Evolutionary conservation across 2,113 vertebrate genomes (phyloP), one percentile per base, ranked within the genome.

Genomic region (Coreoperca whiteheadi): DNA sequence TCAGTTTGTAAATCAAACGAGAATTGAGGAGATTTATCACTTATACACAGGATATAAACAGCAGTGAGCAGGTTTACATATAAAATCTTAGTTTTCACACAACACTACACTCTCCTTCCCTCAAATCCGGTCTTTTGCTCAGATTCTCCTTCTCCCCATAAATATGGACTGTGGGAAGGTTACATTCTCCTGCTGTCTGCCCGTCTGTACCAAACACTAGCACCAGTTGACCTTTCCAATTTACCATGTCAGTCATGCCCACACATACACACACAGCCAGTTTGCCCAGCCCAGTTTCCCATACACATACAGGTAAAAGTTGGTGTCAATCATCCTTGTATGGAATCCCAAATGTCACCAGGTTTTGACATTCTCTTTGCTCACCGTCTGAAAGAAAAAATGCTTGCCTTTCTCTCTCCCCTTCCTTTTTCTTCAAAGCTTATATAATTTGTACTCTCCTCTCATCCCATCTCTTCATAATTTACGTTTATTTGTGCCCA

Each of bases 181-280:
- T 87, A 80, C 63, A 80, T 87, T 70, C 72, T 81, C 57, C 57
- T 63, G 80, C 86, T 88, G 60, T 88, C 90, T 81, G 70, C 59
- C 71, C 74, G 83, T 83, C 90, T 84, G 79, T 30, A 83, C 86
- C 73, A 71, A 91, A 94, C 89, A 79, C 75, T 34, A 91, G 92
- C 87, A 90, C 81, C 88, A 81, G 82, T 87, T 91, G 93, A 93
- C 92, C 92, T 92, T 91, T 92, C 90, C 90, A 91, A 92, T 94
- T 95, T 94, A 91, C 86, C 85, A 79, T 89, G 90, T 93, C 90
- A 94, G 87, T 95, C 92, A 91, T 4, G 32, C 25, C 11, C 57
- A 15, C 28, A 57, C 32, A 59, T 28, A 59, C 30, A 75, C 57
- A 56, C 30, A 70, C 59, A 76, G 54, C 15, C 25, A 18, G 61